Evolutionary conservation across 2,797 vertebrate species (phyloP).

Genomic region (Hapalemur alaotrensis): DNA sequence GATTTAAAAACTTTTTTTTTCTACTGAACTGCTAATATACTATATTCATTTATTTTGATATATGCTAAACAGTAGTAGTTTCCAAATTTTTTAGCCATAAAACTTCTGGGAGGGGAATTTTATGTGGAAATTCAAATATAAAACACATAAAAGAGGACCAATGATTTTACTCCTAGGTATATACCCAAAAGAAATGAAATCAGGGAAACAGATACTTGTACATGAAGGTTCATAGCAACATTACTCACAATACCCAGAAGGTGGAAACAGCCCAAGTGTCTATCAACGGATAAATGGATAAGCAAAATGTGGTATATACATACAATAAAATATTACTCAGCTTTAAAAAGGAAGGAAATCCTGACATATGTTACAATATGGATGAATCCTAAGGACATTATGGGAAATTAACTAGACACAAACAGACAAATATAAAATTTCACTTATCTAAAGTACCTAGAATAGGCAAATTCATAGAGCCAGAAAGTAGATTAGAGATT

Average conservation of each 20-base stretch:
- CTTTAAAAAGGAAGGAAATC: not conserved
- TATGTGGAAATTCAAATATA: not conserved
- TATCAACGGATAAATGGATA: not conserved
- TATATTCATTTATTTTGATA: not conserved
- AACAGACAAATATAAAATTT: not conserved
- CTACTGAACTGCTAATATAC: not conserved
- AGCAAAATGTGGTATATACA: not conserved
- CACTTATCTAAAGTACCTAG: not conserved
- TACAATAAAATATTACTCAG: not conserved
- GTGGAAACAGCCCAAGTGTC: too few relatives aligned
- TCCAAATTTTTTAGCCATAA: not conserved
- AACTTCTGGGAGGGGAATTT: not conserved
- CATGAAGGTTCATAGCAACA: not conserved
- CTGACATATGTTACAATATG: not conserved
- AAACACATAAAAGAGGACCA: not conserved
- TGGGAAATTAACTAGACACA: not conserved
- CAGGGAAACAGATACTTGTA: not conserved
- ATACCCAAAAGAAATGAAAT: not conserved
- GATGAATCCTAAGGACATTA: not conserved
- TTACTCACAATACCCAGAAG: not conserved
- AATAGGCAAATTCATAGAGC: not conserved
- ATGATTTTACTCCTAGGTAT: not conserved
- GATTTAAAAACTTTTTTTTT: not conserved
- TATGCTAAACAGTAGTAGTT: not conserved
- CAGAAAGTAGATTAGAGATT: not conserved